A percentile compares a stretch with the other conserved stretches of the same genome.
phyloP scores from a whole-genome alignment of 2,113 vertebrate species.

The Galbula dea region DNA sequence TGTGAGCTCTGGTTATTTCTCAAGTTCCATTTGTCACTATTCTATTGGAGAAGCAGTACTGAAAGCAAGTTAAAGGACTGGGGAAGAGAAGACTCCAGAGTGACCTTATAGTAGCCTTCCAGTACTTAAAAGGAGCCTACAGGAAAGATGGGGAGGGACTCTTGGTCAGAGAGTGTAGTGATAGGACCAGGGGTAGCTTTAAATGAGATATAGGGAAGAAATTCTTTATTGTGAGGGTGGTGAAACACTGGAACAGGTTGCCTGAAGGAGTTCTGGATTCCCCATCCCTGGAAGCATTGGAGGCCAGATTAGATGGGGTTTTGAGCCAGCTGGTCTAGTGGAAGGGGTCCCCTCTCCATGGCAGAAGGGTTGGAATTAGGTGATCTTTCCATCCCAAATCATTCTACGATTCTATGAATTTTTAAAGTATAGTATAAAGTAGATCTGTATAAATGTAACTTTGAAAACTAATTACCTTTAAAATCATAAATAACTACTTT shows the following conservation, averaged over 20 bases:
- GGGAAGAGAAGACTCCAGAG: not conserved
- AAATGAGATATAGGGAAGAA: not conserved
- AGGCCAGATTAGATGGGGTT: not conserved
- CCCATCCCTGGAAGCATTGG: not conserved
- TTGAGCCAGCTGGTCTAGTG: not conserved
- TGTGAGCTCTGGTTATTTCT: not conserved
- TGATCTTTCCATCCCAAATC: not conserved
- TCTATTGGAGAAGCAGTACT: not conserved
- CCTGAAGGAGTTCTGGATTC: not conserved
- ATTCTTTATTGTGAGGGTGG: not conserved
- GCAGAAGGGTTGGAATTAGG: not conserved
- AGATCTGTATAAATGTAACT: not conserved
- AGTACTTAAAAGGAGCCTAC: not conserved
- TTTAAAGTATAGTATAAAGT: not conserved
- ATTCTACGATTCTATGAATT: not conserved
- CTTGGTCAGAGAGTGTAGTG: not conserved
- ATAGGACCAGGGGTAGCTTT: not conserved
- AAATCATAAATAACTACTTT: not conserved
- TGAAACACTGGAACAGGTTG: not conserved
- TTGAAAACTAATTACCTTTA: not conserved
- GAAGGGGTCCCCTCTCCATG: not conserved
- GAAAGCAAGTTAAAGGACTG: not conserved
- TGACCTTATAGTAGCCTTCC: not conserved
- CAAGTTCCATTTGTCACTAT: not conserved
- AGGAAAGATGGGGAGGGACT: not conserved